Percentiles rank a stretch among this genome's conserved stretches.
phyloP scores from a whole-genome alignment of 2,797 vertebrate genomes.

The Potorous gilbertii region DNA sequence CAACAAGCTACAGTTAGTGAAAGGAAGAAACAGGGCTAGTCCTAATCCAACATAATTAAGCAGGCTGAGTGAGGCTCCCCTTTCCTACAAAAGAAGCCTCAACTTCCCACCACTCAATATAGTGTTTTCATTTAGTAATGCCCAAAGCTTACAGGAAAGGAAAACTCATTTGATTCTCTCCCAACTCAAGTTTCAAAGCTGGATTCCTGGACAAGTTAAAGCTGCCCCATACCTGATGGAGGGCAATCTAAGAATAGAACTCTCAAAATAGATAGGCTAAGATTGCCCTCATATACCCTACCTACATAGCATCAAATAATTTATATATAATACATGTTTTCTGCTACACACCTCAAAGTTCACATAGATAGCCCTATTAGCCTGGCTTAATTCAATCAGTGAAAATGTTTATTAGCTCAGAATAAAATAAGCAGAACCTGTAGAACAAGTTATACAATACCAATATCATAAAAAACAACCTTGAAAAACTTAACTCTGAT shows the following conservation, averaged over 20 bases:
- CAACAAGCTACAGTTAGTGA: neutral
- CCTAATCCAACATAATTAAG: neutral
- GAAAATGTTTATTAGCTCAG: neutral
- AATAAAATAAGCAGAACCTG: neutral
- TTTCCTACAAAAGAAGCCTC: neutral
- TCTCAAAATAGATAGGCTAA: neutral
- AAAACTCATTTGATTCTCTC: neutral
- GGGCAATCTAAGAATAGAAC: constrained; percentile 1
- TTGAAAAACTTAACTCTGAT: neutral
- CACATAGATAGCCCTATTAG: neutral
- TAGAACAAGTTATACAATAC: neutral
- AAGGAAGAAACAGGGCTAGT: neutral
- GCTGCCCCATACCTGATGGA: constrained; percentile 4
- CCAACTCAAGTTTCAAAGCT: neutral
- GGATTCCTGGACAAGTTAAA: neutral
- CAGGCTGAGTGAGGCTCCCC: neutral
- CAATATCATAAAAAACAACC: neutral
- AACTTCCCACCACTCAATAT: neutral
- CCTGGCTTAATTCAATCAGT: neutral
- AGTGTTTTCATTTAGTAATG: neutral
- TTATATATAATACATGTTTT: neutral
- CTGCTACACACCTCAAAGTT: neutral
- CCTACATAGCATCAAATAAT: neutral
- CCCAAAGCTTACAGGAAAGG: neutral
- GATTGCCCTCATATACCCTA: constrained; percentile 1